These are phyloP conservation scores for Penelope pileata DNA, from an alignment of 2,113 vertebrate genomes.

Conservation along the genomic window DNA sequence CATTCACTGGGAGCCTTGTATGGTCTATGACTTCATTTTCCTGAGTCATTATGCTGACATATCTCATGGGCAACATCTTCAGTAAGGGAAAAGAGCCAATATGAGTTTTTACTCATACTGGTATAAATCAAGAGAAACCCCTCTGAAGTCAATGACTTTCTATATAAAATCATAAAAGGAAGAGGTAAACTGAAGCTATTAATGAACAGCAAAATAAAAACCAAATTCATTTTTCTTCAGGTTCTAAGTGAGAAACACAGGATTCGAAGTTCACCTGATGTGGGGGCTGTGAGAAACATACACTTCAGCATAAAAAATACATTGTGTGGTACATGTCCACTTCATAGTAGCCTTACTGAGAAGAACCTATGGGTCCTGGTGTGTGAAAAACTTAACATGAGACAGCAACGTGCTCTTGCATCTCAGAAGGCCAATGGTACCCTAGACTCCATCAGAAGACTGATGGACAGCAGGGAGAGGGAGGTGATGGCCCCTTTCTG, in stretches of 20 bases:
- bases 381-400: too few relatives aligned
- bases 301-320: neutral
- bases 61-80: conserved; percentile 64
- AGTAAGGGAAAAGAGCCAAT: conserved; percentile 60
- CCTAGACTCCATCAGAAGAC: too few relatives aligned
- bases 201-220: conserved; percentile 9
- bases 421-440: too few relatives aligned
- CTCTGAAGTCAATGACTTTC: neutral
- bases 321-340: neutral
- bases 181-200: neutral
- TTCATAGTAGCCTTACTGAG: too few relatives aligned
- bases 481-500: too few relatives aligned
- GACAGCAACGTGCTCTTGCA: too few relatives aligned
- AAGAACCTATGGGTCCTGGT: too few relatives aligned
- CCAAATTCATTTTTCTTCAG: neutral
- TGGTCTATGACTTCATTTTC: conserved; percentile 55
- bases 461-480: too few relatives aligned
- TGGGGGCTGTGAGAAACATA: neutral
- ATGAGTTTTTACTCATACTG: conserved; percentile 31
- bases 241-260: neutral
- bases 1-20: conserved; percentile 27
- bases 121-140: conserved; percentile 47
- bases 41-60: conserved; percentile 58
- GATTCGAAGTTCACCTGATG: neutral
- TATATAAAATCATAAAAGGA: neutral